Evolutionary conservation across 2,888 invertebrate genomes (phyloP), one percentile per base, ranked within the genome.

Genomic region (Drosophila cognata): DNA sequence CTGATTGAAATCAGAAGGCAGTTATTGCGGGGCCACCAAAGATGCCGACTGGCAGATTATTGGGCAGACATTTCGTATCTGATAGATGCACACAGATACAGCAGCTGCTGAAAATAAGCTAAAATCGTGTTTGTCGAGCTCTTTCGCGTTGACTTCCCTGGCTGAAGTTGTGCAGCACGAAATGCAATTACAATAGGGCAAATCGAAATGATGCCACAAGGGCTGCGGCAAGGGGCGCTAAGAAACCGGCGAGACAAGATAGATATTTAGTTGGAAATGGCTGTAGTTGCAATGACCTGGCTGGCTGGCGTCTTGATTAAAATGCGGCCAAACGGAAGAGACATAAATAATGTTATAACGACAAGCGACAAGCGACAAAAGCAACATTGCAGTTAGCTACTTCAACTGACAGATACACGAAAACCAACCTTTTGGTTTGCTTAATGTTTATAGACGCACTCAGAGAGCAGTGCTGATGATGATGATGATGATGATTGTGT

Each of bases 151-250:
- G 82, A 64, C 70, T 84, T 65, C 71, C 67, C 70, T 68, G 33
- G 29, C 50, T 4, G 29, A 7, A 28, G 56, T 16, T 1, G 75
- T 86, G 71, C 79, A 76, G 84, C 88, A 88, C 91, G 87, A 91
- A 91, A 87, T 91, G 91, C 85, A 91, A 89, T 89, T 89, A 91
- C 83, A 82, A 80, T 83, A 82, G 91, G 78, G 74, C 75, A 78
- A 76, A 80, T 79, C 76, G 77, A 84, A 79, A 74, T 71, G 70
- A 74, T 71, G 70, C 65, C 55, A 57, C 33, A 33, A 33, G 31
- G 41, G 29, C 28, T 16, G 25, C n/a, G 35, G 43, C 46, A 48
- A 41, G 43, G 21, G 18, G 13, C 21, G 50, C 21, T 18, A 55
- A 28, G 59, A 43, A 21, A 51, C 55, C n/a, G 51, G 52, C 35